Evolutionary conservation across 2,888 invertebrate species (phyloP), one percentile per base, ranked within the genome.

Genomic region (Theodoxus fluviatilis): DNA sequence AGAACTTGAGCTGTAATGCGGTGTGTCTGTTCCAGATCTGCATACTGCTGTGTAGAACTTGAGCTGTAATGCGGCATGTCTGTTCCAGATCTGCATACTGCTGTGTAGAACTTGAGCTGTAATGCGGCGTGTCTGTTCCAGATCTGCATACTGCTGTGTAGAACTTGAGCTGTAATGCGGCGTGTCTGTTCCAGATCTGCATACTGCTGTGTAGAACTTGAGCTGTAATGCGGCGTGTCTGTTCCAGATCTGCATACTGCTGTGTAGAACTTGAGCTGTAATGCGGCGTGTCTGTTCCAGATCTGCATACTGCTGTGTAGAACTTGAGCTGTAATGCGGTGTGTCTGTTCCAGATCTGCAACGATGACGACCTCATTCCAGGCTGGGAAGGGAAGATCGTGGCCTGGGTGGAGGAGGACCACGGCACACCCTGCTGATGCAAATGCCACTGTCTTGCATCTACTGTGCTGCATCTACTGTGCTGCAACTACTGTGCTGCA

Each of bases 361-460:
- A 85, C 73, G 88, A 88, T 74, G 86, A 87, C 49, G 85, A 84
- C 65, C 80, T 88, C 40, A 78, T 89, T 35, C 89, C 89, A 12
- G 88, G 88, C 3, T 88, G 87, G 83, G 88, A 88, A 72, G 88
- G 88, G 1, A 88, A 88, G 76, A 88, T 89, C 65, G 87, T 88
- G 3, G 88, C 87, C 3, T 89, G 89, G 89, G 84, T 89, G 43
- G 87, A 88, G 77, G 86, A 85, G 73, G 87, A 87, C 33, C 52
- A 57, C 6, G 71, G 74, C 3, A 71, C 74, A 18, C 67, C 65
- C 6, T 74, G 74, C 15, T 52, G 55, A 64, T 15, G 22, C 22
- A 28, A 47, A 15, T 55, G 52, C 9, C 33, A n/a, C 12, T 38
- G 7, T 31, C 7, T 67, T n/a, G n/a, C n/a, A n/a, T n/a, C n/a